Conservation (phyloP, 2,888 invertebrate species). For the Hypena proboscidalis region DNA sequence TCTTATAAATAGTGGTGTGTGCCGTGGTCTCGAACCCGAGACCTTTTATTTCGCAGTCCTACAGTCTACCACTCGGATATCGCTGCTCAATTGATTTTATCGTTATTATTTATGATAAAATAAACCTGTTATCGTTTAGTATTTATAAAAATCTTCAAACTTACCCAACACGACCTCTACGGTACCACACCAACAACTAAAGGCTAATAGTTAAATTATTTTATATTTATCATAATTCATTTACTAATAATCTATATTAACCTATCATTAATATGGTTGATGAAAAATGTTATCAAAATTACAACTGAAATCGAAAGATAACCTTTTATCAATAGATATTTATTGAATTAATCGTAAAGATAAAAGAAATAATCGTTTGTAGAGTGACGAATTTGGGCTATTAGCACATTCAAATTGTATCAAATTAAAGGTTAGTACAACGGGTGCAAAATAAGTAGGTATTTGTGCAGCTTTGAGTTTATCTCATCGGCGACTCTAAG, state of each 20-base stretch:
- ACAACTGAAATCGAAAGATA: conserved; percentile 43
- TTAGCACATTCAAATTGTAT: not conserved
- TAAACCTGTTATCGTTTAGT: conserved; percentile 3
- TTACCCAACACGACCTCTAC: conserved; percentile 64
- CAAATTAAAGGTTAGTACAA: too few species aligned
- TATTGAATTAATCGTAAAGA: conserved; percentile 20
- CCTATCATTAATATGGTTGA: conserved; percentile 41
- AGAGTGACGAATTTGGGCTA: conserved; percentile 14
- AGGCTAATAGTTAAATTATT: conserved; percentile 45
- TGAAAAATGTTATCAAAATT: conserved; percentile 47
- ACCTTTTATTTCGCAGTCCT: too few species aligned
- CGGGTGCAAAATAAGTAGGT: too few species aligned
- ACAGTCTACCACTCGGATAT: too few species aligned
- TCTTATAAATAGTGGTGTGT: too few species aligned
- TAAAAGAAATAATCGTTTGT: conserved; percentile 6
- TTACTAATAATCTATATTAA: conserved; percentile 52
- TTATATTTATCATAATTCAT: conserved; percentile 62
- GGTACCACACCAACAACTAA: conserved; percentile 62
- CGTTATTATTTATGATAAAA: too few species aligned
- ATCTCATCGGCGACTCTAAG: too few species aligned
- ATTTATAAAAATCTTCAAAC: conserved; percentile 30
- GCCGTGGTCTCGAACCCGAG: too few species aligned
- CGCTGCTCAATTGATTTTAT: too few species aligned
- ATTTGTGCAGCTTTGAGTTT: too few species aligned
- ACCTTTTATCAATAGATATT: conserved; percentile 37